phyloP scores from a whole-genome alignment of 2,888 invertebrate species.

The Ectropis crepuscularia region DNA sequence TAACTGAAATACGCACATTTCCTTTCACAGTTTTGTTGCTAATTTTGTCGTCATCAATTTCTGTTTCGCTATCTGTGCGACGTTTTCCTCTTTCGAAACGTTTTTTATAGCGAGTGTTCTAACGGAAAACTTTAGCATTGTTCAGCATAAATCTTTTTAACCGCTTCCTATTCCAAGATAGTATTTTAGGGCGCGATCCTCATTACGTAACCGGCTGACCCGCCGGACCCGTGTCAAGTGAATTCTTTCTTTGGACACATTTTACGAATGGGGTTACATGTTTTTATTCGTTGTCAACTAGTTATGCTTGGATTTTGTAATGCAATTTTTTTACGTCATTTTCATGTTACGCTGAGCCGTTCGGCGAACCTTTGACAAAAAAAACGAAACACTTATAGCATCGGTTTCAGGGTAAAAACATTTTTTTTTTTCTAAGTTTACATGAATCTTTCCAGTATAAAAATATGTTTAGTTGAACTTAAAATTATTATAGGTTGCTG shows the following conservation, averaged over 20 bases:
- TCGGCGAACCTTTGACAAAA: no score
- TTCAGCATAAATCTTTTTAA: slow-evolving; percentile 46
- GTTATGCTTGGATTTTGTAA: slow-evolving; percentile 12
- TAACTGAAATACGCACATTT: no score
- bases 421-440: no score
- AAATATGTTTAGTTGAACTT: no score
- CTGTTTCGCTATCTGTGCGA: background rate
- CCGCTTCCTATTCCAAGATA: slow-evolving; percentile 43
- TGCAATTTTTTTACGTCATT: slow-evolving; percentile 1
- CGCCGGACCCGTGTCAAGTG: slow-evolving; percentile 57
- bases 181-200: slow-evolving; percentile 43
- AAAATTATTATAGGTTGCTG: no score
- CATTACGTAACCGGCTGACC: slow-evolving; percentile 46
- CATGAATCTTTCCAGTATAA: no score
- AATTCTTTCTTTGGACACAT: slow-evolving; percentile 53
- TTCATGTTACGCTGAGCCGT: no score
- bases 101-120: slow-evolving; percentile 10
- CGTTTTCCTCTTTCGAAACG: slow-evolving; percentile 22
- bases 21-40: no score
- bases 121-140: slow-evolving; percentile 33
- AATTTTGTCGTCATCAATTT: no score
- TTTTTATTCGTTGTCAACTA: slow-evolving; percentile 28
- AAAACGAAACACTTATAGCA: no score
- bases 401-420: no score
- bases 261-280: slow-evolving; percentile 42